Conservation (phyloP, 1,140 invertebrate species). For the Drosophila bocki region DNA sequence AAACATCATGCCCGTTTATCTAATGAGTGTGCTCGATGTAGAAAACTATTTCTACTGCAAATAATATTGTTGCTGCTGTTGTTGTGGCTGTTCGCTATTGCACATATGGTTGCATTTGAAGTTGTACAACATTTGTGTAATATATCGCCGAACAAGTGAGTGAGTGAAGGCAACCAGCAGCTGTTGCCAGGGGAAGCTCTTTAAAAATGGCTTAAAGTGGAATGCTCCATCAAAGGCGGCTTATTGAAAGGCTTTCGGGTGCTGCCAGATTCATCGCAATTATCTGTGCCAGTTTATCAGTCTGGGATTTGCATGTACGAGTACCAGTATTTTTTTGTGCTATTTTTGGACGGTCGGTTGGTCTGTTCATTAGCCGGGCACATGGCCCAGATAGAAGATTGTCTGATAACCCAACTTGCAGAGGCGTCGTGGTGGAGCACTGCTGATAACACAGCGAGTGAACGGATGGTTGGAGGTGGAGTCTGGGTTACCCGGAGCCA, state of each 20-base stretch:
- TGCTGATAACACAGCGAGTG: constrained; percentile 19
- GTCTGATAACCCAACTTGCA: constrained; percentile 29
- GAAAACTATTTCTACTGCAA: constrained; percentile 26
- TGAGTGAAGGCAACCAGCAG: constrained; percentile 12
- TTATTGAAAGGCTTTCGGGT: constrained; percentile 4
- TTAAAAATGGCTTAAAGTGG: constrained; percentile 11
- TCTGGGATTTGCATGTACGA: constrained; percentile 37
- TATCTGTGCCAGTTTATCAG: constrained; percentile 43
- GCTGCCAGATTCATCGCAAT: constrained; percentile 30
- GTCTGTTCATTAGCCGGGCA: constrained; percentile 30
- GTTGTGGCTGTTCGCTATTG: constrained; percentile 17
- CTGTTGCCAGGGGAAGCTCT: constrained; percentile 25
- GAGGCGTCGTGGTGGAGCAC: constrained; percentile 17
- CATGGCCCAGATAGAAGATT: constrained; percentile 45
- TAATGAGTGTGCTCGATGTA: neutral
- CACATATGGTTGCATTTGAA: constrained; percentile 38
- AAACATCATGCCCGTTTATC: constrained; percentile 8
- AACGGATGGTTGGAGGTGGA: neutral
- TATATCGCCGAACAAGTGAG: constrained; percentile 20
- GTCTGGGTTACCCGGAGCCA: constrained; percentile 14
- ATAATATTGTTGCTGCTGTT: constrained; percentile 24
- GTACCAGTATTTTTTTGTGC: constrained; percentile 8
- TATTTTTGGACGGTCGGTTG: constrained; percentile 23
- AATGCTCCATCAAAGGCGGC: neutral
- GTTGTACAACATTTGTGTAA: constrained; percentile 41